A percentile compares a stretch with the other conserved stretches of the same genome.
Conservation (phyloP, 2,113 vertebrate genomes). For the Tyrannus savana region DNA sequence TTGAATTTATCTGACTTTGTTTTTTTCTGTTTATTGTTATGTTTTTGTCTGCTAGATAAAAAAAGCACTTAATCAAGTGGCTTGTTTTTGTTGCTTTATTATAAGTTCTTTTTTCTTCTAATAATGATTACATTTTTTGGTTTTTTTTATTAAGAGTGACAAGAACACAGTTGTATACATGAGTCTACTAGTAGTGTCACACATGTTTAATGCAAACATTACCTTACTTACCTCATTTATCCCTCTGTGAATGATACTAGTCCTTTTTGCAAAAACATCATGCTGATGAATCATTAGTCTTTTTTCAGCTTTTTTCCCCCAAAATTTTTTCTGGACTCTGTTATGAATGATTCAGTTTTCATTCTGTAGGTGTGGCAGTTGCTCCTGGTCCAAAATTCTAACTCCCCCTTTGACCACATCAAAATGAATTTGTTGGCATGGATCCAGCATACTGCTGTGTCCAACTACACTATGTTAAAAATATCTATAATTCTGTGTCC, state of each 20-base stretch:
- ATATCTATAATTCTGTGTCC: not conserved
- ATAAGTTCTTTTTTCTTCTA: not conserved
- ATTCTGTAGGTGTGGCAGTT: not conserved
- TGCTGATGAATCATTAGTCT: not conserved
- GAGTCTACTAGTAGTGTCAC: not conserved
- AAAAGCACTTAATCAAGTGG: not conserved
- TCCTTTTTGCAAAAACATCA: not conserved
- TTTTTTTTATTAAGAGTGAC: not conserved
- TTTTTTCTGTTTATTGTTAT: not conserved
- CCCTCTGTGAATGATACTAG: not conserved
- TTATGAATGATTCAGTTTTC: not conserved
- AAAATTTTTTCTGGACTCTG: not conserved
- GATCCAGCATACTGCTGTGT: not conserved
- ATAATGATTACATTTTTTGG: not conserved
- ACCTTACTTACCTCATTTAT: not conserved
- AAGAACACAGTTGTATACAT: not conserved
- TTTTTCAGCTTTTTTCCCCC: not conserved
- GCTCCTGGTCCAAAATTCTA: not conserved
- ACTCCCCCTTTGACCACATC: not conserved
- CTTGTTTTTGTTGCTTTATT: not conserved
- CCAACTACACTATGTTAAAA: not conserved
- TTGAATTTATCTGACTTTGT: not conserved
- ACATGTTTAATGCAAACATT: not conserved
- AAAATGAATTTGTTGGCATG: not conserved
- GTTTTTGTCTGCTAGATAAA: not conserved